Conservation (phyloP, 35 echinoderm and acorn worm genomes). For the Apostichopus californicus region DNA sequence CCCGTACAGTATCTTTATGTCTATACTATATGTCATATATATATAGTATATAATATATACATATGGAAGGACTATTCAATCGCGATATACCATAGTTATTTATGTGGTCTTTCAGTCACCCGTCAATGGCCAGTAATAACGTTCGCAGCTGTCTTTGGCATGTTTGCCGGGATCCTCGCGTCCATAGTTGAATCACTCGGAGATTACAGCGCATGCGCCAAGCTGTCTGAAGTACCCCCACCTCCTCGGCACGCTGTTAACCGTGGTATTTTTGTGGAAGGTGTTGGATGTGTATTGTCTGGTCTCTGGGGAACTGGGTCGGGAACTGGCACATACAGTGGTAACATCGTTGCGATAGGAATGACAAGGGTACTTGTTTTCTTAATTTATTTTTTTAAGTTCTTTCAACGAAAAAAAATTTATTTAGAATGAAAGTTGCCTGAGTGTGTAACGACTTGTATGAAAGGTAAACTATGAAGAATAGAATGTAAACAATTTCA, state of each 20-base stretch:
- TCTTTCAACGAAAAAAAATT: no score
- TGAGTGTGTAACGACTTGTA: no score
- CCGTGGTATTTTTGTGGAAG: slow-evolving; percentile 83
- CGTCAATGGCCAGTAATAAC: slow-evolving; percentile 27
- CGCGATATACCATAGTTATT: not conserved
- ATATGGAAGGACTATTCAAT: not conserved
- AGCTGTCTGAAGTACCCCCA: slow-evolving; percentile 74
- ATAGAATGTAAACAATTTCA: no score
- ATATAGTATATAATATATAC: no score
- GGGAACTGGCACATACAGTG: slow-evolving; percentile 86
- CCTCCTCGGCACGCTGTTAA: slow-evolving; percentile 88
- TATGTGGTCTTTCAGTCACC: not conserved
- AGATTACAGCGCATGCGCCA: slow-evolving; percentile 93
- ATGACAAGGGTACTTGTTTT: slow-evolving; percentile 72
- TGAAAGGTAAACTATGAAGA: no score
- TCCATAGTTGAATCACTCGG: slow-evolving; percentile 93
- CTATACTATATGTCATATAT: no score
- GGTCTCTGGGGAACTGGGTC: slow-evolving; percentile 86
- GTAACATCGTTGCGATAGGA: slow-evolving; percentile 88
- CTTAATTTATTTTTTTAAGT: no score
- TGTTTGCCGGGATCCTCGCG: slow-evolving; percentile 79
- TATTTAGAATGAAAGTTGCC: no score
- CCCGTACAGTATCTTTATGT: no score
- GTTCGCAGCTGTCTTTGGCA: slow-evolving; percentile 67
- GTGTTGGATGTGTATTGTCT: slow-evolving; percentile 81